Conservation (phyloP, 2,797 vertebrate genomes). For the Cuniculus paca region DNA sequence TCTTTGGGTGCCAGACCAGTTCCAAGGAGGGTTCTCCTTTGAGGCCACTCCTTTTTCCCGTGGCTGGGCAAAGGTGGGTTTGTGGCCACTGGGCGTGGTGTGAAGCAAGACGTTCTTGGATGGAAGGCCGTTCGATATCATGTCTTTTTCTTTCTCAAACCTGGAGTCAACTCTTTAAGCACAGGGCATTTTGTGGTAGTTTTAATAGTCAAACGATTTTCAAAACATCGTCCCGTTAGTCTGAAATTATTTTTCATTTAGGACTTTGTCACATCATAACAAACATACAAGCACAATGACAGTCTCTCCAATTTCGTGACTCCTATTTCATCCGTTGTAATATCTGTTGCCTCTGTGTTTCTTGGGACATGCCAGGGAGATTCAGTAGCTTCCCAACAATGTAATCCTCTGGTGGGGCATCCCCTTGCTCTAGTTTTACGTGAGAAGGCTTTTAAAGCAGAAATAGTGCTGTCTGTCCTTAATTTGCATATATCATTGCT, state of each 20-base stretch:
- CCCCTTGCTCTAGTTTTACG: not conserved
- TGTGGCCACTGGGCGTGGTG: not conserved
- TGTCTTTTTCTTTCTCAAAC: constrained; percentile 18
- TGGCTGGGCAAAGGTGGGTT: constrained; percentile 9
- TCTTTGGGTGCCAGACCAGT: not conserved
- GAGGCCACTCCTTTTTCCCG: constrained; percentile 50
- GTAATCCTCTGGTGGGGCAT: not conserved
- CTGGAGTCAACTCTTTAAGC: constrained; percentile 32
- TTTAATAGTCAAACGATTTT: constrained; percentile 10
- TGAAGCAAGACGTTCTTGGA: not conserved
- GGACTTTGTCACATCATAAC: not conserved
- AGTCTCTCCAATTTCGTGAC: constrained; percentile 21
- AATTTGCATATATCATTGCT: not conserved
- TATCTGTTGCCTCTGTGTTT: constrained; percentile 33
- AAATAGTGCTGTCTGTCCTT: constrained; percentile 15
- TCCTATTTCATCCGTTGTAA: constrained; percentile 7
- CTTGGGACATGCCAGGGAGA: not conserved
- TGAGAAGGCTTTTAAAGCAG: constrained; percentile 44
- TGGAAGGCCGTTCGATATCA: not conserved
- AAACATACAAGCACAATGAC: constrained; percentile 15
- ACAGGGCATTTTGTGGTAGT: not conserved
- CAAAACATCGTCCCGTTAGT: not conserved
- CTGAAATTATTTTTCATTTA: constrained; percentile 55
- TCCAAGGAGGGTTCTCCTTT: not conserved
- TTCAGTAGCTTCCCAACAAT: not conserved